Evolutionary conservation across 1,140 invertebrate genomes (phyloP), one percentile per base, ranked within the genome.

Genomic region (Drosophila hydei): DNA sequence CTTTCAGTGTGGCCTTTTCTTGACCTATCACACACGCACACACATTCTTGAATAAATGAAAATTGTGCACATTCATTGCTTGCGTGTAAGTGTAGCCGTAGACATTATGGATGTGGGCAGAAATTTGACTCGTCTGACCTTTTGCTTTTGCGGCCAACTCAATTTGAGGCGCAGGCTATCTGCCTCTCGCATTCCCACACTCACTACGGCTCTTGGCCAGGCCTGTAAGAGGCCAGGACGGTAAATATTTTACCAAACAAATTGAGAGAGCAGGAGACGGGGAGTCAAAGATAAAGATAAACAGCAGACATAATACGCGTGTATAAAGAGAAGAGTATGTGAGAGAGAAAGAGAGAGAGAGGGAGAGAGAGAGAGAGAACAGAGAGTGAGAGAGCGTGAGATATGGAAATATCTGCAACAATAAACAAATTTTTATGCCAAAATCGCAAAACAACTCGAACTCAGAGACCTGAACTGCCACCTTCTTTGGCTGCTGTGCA

Each of bases 171-270:
- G 23, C 33, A 21, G 9, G 42, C 42, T 4, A 18, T 11, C 9
- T 14, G 2, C 36, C 4, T 1, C 12, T n/a, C n/a, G n/a, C n/a
- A n/a, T n/a, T n/a, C n/a, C n/a, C n/a, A n/a, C n/a, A n/a, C n/a
- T n/a, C n/a, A n/a, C n/a, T n/a, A n/a, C n/a, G n/a, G n/a, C n/a
- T n/a, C n/a, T n/a, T n/a, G n/a, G n/a, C n/a, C n/a, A n/a, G n/a
- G n/a, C n/a, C n/a, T n/a, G n/a, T n/a, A n/a, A n/a, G n/a, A n/a
- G 62, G 60, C 55, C 59, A 58, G 45, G 38, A 68, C 33, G 56
- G 33, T 56, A 77, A 79, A 75, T 74, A 70, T 75, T 79, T 69
- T 58, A 43, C 43, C 45, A 59, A 75, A 54, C 65, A 62, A 79
- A 71, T 71, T 67, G 77, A 59, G 60, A 70, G 70, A 60, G 48